Evolutionary conservation across 2,797 vertebrate species (phyloP).

Genomic region (Pseudomugil tenellus): DNA sequence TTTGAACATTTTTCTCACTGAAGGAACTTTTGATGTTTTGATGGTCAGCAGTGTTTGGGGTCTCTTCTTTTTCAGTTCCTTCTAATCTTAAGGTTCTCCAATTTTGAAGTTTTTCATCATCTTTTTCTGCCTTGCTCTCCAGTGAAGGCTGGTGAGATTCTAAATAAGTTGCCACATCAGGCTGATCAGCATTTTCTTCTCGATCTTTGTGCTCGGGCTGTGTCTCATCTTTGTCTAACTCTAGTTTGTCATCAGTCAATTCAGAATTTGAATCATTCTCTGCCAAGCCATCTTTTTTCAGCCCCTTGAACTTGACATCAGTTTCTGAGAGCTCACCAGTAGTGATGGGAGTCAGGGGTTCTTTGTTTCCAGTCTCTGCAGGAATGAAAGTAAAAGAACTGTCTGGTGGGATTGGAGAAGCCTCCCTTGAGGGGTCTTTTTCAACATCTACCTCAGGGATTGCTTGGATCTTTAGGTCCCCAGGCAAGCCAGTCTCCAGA

Average conservation of each 20-base stretch:
- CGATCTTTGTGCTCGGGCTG: conserved; percentile 22
- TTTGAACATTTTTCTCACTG: conserved; percentile 28
- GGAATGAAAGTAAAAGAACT: conserved; percentile 69
- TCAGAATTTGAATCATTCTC: conserved; percentile 14
- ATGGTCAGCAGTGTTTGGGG: conserved; percentile 22
- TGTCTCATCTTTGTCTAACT: conserved; percentile 21
- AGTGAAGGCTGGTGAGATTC: conserved; percentile 14
- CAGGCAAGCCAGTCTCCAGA: conserved; percentile 73
- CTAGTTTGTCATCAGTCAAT: conserved; percentile 5
- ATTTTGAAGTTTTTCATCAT: conserved; percentile 19
- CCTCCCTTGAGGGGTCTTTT: conserved; percentile 80
- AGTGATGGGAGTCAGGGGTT: conserved; percentile 50
- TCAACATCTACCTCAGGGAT: conserved; percentile 81
- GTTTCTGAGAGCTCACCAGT: conserved; percentile 25
- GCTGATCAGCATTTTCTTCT: conserved; percentile 17
- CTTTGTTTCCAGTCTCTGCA: conserved; percentile 42
- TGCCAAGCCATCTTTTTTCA: background rate
- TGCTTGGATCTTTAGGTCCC: conserved; percentile 73
- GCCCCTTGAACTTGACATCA: conserved; percentile 13
- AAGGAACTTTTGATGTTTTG: conserved; percentile 11
- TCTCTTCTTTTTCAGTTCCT: conserved; percentile 15
- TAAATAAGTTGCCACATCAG: conserved; percentile 5
- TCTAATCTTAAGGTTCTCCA: conserved; percentile 14
- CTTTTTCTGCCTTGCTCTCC: conserved; percentile 22
- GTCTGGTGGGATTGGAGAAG: conserved; percentile 79